Base-by-base conservation (phyloP, 2,113 vertebrate genomes). In the Pterocles orientalis region DNA sequence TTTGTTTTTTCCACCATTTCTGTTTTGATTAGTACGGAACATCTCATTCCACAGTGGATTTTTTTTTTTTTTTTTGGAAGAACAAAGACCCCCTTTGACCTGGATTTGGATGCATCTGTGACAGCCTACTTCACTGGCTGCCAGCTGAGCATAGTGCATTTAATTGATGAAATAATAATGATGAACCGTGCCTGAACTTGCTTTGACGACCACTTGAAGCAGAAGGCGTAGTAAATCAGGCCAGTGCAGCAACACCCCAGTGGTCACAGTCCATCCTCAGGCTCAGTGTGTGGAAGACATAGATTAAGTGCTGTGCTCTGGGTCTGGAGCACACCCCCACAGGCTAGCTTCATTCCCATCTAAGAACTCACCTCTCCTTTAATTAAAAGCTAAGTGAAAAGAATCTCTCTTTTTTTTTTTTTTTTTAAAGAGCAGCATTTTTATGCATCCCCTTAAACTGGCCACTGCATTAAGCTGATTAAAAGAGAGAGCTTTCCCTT, bases 91-190 rank as follows among this genome's bases (percentile, higher is more conserved):
- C 82, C 62, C 96, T 94, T 93, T 97, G 97, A 97, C 96, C 96
- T 96, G 97, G 92, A 97, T 97, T 97, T 94, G 84, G 96, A 92
- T 96, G 88, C 94, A 94, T 97, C 93, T 96, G 96, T 96, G 96
- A 90, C 94, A 95, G 93, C 96, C 57, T 86, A 91, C 82, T 97
- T 96, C 93, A 81, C 92, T 96, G 95, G 82, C 88, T 94, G 94
- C 97, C 96, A 97, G 96, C 96, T 97, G 97, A 97, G 96, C 96
- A 96, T 86, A 65, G 92, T 95, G 95, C 88, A 94, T 96, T 96
- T 97, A 97, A 97, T 94, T 97, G 97, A 97, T 97, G 97, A 97
- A 98, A 97, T 97, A 97, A 97, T 97, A 97, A 97, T 97, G 97
- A 97, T 90, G 93, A 93, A 92, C 80, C 77, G 4, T 93, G 95